Evolutionary conservation across 2,113 vertebrate genomes (phyloP).

Genomic region (Tachuris rubrigastra): DNA sequence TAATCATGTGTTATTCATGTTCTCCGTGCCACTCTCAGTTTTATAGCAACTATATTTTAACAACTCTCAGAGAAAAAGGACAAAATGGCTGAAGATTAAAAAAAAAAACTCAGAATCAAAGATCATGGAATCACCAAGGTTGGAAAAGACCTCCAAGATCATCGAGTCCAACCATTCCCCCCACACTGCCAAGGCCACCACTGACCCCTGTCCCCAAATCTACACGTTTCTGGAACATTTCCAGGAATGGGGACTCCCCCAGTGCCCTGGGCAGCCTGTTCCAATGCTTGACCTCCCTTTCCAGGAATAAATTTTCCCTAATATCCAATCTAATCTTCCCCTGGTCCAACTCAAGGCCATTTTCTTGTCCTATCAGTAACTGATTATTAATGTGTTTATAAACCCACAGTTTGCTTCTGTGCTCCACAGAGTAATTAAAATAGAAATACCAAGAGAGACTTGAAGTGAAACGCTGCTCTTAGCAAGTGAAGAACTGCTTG

Average conservation of each 20-base stretch:
- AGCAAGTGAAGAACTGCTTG: background rate
- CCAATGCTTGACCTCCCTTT: background rate
- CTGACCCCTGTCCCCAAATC: background rate
- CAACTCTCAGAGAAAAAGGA: background rate
- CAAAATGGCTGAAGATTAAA: background rate
- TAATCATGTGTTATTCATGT: background rate
- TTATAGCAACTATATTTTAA: background rate
- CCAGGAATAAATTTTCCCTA: background rate
- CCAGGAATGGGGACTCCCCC: background rate
- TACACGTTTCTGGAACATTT: background rate
- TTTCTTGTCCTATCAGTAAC: background rate
- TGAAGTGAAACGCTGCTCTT: background rate
- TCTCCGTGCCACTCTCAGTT: background rate
- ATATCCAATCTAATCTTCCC: background rate
- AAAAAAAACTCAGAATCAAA: background rate
- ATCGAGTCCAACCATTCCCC: background rate
- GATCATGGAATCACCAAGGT: background rate
- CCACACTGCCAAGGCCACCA: background rate
- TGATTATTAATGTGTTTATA: background rate
- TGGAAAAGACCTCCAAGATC: background rate
- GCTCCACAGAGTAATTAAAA: background rate
- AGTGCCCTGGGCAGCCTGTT: background rate
- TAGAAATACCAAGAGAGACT: background rate
- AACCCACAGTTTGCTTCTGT: background rate
- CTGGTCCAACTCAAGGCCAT: background rate